phyloP scores from a whole-genome alignment of 2,797 vertebrate species.

The Aulostomus chinensis region DNA sequence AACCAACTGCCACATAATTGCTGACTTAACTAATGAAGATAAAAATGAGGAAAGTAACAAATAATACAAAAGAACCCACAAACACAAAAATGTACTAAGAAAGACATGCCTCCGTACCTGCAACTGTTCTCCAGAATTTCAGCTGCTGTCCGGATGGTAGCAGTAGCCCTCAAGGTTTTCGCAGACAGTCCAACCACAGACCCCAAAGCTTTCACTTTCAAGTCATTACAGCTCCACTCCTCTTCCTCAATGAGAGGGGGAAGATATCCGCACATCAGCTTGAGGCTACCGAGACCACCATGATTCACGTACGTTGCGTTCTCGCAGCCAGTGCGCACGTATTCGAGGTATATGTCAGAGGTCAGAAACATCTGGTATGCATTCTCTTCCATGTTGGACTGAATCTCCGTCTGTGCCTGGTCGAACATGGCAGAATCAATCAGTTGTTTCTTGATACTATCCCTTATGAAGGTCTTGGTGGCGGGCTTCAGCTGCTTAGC shows the following conservation, averaged over 20 bases:
- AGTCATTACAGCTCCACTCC: conserved; percentile 93
- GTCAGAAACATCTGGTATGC: conserved; percentile 97
- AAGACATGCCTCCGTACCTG: conserved; percentile 80
- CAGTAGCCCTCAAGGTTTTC: conserved; percentile 88
- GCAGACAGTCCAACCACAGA: conserved; percentile 87
- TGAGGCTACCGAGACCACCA: conserved; percentile 85
- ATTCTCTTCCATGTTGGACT: conserved; percentile 95
- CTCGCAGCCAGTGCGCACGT: conserved; percentile 92
- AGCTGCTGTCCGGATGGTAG: conserved; percentile 81
- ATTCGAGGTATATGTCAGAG: conserved; percentile 98
- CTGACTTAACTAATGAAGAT: conserved; percentile 35
- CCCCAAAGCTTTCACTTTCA: conserved; percentile 85
- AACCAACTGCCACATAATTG: conserved; percentile 32
- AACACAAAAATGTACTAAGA: neutral
- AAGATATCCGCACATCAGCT: conserved; percentile 93
- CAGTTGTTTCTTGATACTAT: conserved; percentile 93
- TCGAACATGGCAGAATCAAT: conserved; percentile 97
- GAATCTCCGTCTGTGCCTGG: conserved; percentile 96
- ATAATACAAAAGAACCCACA: neutral
- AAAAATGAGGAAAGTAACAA: conserved; percentile 1
- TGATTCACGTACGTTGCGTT: conserved; percentile 85
- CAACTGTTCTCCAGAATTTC: conserved; percentile 88
- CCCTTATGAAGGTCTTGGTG: conserved; percentile 93
- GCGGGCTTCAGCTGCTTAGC: conserved; percentile 94
- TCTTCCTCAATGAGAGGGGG: conserved; percentile 97